A percentile compares a stretch with the other conserved stretches of the same genome.
These are phyloP conservation scores for Suillia variegata DNA, from an alignment of 2,888 invertebrate species.

Conservation along the genomic window DNA sequence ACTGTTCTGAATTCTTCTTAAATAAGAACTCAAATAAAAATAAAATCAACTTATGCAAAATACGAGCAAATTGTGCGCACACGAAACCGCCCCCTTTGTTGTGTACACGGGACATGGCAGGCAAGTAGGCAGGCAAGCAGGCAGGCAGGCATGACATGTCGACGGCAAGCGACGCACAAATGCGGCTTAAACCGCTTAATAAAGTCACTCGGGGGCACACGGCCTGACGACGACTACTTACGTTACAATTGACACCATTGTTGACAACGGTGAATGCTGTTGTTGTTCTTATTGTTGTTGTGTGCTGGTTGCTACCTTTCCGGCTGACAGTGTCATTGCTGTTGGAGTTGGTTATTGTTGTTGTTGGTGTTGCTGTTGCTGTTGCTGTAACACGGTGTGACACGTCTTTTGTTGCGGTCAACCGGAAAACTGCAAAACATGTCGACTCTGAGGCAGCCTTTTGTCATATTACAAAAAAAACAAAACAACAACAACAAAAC, in stretches of 20 bases:
- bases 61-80: no score
- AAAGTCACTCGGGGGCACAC: conserved; percentile 38
- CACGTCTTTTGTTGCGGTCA: conserved; percentile 60
- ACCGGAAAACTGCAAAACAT: conserved; percentile 57
- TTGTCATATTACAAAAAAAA: conserved; percentile 21
- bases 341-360: no score
- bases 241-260: conserved; percentile 41
- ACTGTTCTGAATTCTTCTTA: no score
- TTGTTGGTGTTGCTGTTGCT: conserved; percentile 10
- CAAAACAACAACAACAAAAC: conserved; percentile 19
- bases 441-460: conserved; percentile 38
- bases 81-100: no score
- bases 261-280: conserved; percentile 4
- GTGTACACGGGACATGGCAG: no score
- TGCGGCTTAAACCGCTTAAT: conserved; percentile 53
- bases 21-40: no score
- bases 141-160: no score
- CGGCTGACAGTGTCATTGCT: neutral
- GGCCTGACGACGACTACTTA: conserved; percentile 44
- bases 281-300: neutral
- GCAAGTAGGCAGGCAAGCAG: no score
- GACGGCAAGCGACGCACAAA: no score
- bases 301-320: neutral
- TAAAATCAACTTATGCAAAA: no score
- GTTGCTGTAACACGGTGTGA: conserved; percentile 45